phyloP scores from a whole-genome alignment of 2,797 vertebrate species.

The Chromobotia macracanthus region DNA sequence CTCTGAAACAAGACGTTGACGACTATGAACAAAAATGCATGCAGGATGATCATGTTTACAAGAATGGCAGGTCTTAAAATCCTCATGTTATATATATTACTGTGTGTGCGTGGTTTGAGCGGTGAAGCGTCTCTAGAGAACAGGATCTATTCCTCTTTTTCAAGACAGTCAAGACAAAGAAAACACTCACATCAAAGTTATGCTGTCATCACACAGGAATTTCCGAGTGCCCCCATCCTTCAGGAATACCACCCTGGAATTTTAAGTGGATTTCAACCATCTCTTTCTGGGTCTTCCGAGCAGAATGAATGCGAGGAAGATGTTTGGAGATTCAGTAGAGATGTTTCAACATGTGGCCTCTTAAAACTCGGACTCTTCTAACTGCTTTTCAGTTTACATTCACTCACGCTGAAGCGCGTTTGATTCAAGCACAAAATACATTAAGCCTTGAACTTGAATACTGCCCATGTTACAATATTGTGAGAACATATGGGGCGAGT shows the following conservation, averaged over 20 bases:
- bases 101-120: constrained; percentile 28
- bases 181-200: constrained; percentile 63
- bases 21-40: not conserved
- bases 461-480: too few species aligned
- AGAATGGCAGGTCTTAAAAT: not conserved
- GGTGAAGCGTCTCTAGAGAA: constrained; percentile 39
- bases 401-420: too few species aligned
- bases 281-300: constrained; percentile 51
- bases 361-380: constrained; percentile 36
- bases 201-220: constrained; percentile 66
- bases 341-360: constrained; percentile 49
- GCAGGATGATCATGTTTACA: not conserved
- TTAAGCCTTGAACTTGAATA: not conserved
- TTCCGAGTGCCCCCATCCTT: constrained; percentile 60
- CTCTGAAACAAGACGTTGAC: not conserved
- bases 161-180: constrained; percentile 50
- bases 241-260: constrained; percentile 64
- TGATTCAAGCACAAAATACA: not conserved
- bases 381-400: not conserved
- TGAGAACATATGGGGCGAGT: too few species aligned
- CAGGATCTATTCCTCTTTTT: constrained; percentile 30
- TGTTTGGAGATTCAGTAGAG: constrained; percentile 16
- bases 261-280: constrained; percentile 67
- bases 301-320: constrained; percentile 17
- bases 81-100: not conserved